Evolutionary conservation across 2,113 vertebrate genomes (phyloP).

Genomic region (Crypturellus undulatus): DNA sequence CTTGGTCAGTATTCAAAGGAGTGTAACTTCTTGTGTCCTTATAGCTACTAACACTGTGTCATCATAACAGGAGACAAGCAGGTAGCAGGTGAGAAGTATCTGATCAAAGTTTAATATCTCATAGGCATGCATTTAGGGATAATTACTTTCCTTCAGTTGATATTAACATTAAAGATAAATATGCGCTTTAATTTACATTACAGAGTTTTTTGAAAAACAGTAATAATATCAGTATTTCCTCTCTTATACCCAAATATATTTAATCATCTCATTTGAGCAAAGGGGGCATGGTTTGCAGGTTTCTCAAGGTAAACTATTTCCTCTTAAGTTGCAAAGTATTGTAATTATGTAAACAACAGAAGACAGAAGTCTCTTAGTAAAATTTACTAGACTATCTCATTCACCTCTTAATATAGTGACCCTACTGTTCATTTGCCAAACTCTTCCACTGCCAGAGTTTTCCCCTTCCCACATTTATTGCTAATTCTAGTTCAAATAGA

Average conservation of each 20-base stretch:
- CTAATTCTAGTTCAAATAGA: background rate
- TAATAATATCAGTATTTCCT: background rate
- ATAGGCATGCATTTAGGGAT: background rate
- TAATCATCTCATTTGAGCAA: background rate
- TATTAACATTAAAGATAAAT: background rate
- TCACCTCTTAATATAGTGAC: background rate
- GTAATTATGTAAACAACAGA: background rate
- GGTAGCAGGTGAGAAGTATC: background rate
- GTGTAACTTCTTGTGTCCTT: accelerated
- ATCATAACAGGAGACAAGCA: background rate
- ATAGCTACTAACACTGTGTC: background rate
- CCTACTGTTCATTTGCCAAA: background rate
- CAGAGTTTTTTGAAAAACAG: background rate
- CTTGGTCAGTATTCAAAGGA: background rate
- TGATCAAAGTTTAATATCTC: background rate
- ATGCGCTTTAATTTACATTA: background rate
- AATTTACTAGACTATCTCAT: background rate
- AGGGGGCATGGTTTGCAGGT: background rate
- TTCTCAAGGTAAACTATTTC: background rate
- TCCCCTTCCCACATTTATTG: background rate
- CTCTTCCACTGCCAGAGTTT: background rate
- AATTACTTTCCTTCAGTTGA: background rate
- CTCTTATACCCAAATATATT: background rate
- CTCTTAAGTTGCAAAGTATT: background rate
- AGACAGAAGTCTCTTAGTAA: background rate